phyloP scores from a whole-genome alignment of 2,797 vertebrate species.

The Thunnus albacares region DNA sequence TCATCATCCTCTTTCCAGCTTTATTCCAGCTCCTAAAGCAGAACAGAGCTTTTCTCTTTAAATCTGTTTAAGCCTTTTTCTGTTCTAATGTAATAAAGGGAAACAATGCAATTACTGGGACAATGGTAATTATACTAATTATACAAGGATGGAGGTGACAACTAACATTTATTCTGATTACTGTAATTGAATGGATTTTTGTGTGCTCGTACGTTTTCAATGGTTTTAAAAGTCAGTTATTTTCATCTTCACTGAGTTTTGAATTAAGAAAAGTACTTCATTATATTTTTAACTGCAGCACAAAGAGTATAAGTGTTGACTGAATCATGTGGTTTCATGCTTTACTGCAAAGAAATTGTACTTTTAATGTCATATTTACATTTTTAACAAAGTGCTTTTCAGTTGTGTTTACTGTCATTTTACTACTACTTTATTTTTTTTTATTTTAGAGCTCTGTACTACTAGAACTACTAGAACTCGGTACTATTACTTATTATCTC shows the following conservation, averaged over 20 bases:
- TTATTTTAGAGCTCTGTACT: too few species aligned
- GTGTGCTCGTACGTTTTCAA: not conserved
- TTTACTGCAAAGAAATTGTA: not conserved
- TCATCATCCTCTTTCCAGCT: not conserved
- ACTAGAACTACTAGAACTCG: too few species aligned
- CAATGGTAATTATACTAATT: slow-evolving; percentile 46
- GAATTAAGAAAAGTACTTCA: not conserved
- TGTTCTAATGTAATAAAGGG: slow-evolving; percentile 32
- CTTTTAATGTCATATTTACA: too few species aligned
- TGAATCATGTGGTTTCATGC: not conserved
- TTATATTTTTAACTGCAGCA: not conserved
- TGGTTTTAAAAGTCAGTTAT: not conserved
- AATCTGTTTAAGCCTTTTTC: not conserved
- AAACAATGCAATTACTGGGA: slow-evolving; percentile 39
- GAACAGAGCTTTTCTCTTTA: not conserved
- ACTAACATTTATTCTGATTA: slow-evolving; percentile 32
- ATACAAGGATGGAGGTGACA: slow-evolving; percentile 26
- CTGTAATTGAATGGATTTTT: slow-evolving; percentile 21
- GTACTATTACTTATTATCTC: too few species aligned
- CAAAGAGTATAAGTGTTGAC: too few species aligned
- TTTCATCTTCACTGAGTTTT: slow-evolving; percentile 24
- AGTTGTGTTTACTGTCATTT: too few species aligned
- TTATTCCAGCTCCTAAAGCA: not conserved
- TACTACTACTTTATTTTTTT: too few species aligned
- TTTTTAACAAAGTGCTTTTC: too few species aligned